These are phyloP conservation scores for Mastigias papua DNA, from an alignment of 30 jellyfish, hydroid and myxozoan species.

Conservation along the genomic window DNA sequence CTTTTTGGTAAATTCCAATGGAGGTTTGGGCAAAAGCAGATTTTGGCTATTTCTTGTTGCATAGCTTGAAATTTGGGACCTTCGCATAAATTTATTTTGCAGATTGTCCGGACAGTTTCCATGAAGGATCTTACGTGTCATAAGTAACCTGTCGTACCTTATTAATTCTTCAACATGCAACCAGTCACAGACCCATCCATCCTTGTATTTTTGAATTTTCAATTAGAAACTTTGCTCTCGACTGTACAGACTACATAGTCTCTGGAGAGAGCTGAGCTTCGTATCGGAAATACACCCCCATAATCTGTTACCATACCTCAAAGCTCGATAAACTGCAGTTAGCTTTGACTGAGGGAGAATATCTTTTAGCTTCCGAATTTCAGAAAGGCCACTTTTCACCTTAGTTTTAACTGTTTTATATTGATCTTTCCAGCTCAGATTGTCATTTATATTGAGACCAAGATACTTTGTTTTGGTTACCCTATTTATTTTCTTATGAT, in stretches of 20 bases:
- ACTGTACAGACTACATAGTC: neutral
- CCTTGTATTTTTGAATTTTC: neutral
- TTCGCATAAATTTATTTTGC: neutral
- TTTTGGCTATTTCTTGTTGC: neutral
- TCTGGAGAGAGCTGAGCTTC: no score
- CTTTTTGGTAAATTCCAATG: neutral
- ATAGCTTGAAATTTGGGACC: neutral
- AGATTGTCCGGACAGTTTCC: neutral
- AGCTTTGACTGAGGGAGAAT: constrained; percentile 48
- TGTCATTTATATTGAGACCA: constrained; percentile 26
- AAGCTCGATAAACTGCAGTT: constrained; percentile 3
- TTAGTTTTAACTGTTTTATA: constrained; percentile 3
- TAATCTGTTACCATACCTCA: constrained; percentile 1
- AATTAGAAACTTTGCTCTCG: neutral
- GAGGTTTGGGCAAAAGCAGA: neutral
- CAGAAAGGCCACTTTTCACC: constrained; percentile 23
- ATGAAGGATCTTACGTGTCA: neutral
- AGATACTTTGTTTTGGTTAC: constrained; percentile 30
- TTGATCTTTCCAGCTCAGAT: constrained; percentile 36
- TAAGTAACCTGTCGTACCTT: neutral
- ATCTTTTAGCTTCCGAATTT: constrained; percentile 14
- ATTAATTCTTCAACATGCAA: neutral
- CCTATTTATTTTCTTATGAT: constrained; percentile 15
- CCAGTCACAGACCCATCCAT: neutral
- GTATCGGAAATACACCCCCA: neutral